Evolutionary conservation across 2,888 invertebrate genomes (phyloP).

Genomic region (Oligia latruncula): DNA sequence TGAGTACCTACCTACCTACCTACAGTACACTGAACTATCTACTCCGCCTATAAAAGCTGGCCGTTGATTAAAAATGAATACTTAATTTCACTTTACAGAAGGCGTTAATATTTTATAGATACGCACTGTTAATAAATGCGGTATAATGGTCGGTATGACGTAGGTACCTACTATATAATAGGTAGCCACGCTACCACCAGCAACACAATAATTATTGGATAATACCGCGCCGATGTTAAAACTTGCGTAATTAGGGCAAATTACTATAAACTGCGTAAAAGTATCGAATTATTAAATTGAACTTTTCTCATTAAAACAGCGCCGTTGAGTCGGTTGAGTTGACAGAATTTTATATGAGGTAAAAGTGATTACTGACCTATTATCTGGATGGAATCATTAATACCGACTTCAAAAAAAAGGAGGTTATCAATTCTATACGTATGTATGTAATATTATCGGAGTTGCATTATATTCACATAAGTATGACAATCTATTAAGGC

Average conservation of each 20-base stretch:
- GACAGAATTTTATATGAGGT: conserved; percentile 32
- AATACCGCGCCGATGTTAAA: conserved; percentile 58
- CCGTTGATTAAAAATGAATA: conserved; percentile 57
- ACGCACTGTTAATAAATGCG: conserved; percentile 34
- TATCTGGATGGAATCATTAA: conserved; percentile 10
- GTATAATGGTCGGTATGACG: conserved; percentile 36
- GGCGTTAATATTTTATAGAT: conserved; percentile 49
- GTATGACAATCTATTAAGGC: too few relatives aligned
- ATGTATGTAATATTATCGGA: too few relatives aligned
- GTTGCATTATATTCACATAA: too few relatives aligned
- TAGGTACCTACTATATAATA: conserved; percentile 16
- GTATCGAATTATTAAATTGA: conserved; percentile 62
- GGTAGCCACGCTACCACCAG: conserved; percentile 29
- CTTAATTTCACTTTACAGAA: conserved; percentile 50
- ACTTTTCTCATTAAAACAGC: conserved; percentile 54
- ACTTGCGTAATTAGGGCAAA: conserved; percentile 62
- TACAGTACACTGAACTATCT: conserved; percentile 31
- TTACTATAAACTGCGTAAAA: conserved; percentile 67
- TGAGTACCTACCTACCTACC: background rate
- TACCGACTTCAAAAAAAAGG: too few relatives aligned
- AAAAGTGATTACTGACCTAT: conserved; percentile 3
- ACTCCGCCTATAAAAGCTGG: conserved; percentile 30
- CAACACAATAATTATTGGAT: conserved; percentile 62
- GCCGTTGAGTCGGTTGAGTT: conserved; percentile 22
- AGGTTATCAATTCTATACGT: too few relatives aligned